Conservation (phyloP, 2,113 vertebrate species). For the Narcine bancroftii region DNA sequence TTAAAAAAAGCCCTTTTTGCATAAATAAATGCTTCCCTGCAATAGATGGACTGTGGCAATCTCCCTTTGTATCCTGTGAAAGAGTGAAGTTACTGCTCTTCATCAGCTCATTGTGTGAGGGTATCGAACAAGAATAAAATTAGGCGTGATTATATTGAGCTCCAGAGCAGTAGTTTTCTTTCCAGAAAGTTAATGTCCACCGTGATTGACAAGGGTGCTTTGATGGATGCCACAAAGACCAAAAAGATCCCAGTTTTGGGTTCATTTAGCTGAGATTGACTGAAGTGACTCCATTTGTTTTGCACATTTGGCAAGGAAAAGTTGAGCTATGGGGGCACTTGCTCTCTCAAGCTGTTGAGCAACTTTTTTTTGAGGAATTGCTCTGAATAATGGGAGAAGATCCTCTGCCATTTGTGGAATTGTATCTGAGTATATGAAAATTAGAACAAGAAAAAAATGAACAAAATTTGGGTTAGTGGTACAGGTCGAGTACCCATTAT, state of each 20-base stretch:
- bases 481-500: too few relatives aligned
- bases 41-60: not conserved
- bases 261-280: not conserved
- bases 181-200: not conserved
- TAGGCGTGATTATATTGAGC: not conserved
- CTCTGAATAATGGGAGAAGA: not conserved
- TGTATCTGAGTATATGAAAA: conserved; percentile 7
- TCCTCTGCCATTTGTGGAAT: not conserved
- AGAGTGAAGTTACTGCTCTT: not conserved
- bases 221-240: not conserved
- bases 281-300: not conserved
- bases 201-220: not conserved
- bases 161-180: not conserved
- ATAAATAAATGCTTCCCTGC: not conserved
- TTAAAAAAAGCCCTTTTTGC: not conserved
- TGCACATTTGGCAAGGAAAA: not conserved
- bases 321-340: not conserved
- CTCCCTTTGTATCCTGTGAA: not conserved
- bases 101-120: not conserved
- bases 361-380: not conserved
- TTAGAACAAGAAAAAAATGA: not conserved
- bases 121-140: too few relatives aligned
- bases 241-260: not conserved
- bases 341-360: not conserved
- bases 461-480: not conserved